Evolutionary conservation across 2,113 vertebrate genomes (phyloP).

Genomic region (Callocephalon fimbriatum): DNA sequence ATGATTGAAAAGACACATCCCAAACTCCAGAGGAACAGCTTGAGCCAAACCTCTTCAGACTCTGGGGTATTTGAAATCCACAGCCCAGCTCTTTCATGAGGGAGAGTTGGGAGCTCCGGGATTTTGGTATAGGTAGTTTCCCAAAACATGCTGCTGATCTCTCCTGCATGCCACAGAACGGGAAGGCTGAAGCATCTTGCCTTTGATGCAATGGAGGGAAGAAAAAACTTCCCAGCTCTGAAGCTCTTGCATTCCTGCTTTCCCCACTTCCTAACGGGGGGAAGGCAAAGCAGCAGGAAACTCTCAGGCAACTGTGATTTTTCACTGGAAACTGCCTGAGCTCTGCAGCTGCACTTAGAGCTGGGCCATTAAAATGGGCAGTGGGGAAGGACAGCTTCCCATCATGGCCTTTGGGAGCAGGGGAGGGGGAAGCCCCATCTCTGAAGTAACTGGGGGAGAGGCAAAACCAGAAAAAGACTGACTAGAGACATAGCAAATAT

Average conservation of each 20-base stretch:
- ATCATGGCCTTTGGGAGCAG: neutral
- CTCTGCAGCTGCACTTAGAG: neutral
- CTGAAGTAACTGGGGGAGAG: neutral
- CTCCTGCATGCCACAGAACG: neutral
- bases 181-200: neutral
- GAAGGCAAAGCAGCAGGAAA: neutral
- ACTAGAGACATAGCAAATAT: neutral
- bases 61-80: neutral
- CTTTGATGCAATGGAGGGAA: neutral
- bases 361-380: neutral
- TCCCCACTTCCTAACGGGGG: neutral
- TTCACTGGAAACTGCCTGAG: neutral
- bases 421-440: neutral
- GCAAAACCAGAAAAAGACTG: neutral
- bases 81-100: neutral
- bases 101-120: neutral
- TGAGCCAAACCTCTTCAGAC: neutral
- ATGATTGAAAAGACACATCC: neutral
- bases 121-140: neutral
- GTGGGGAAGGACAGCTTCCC: neutral
- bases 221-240: neutral
- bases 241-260: neutral
- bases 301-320: conserved; percentile 24
- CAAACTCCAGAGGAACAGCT: neutral
- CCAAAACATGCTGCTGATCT: neutral